phyloP scores from a whole-genome alignment of 2,797 vertebrate genomes.

The Anabacerthia variegaticeps region DNA sequence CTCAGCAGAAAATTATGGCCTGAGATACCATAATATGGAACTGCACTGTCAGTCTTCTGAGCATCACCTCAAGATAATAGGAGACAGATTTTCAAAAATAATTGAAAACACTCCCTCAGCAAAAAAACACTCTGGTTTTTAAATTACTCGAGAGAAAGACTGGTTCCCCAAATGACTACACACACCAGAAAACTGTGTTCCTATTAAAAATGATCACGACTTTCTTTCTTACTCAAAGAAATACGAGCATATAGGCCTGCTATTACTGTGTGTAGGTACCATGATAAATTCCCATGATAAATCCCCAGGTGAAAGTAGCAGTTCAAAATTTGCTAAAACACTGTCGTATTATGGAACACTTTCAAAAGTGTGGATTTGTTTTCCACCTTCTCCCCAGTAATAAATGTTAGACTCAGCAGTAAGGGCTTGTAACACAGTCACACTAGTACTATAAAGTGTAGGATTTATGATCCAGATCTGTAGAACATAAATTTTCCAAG shows the following conservation, averaged over 20 bases:
- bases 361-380: slow-evolving; percentile 28
- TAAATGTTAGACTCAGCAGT: slow-evolving; percentile 17
- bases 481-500: slow-evolving; percentile 38
- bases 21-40: neutral
- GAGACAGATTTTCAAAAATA: neutral
- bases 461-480: slow-evolving; percentile 34
- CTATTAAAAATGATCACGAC: neutral
- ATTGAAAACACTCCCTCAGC: neutral
- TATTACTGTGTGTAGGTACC: neutral
- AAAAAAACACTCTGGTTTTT: neutral
- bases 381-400: neutral
- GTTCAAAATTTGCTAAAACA: slow-evolving; percentile 7
- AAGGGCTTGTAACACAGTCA: neutral
- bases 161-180: neutral
- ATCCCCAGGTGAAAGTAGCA: neutral
- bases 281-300: neutral
- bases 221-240: neutral
- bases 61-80: neutral
- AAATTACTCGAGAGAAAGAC: neutral
- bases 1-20: neutral
- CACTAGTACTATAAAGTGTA: neutral
- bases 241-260: neutral
- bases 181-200: neutral
- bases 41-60: neutral
- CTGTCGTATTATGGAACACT: neutral